Base-by-base conservation (phyloP, 2,797 vertebrate species). In the Borostomias antarcticus region DNA sequence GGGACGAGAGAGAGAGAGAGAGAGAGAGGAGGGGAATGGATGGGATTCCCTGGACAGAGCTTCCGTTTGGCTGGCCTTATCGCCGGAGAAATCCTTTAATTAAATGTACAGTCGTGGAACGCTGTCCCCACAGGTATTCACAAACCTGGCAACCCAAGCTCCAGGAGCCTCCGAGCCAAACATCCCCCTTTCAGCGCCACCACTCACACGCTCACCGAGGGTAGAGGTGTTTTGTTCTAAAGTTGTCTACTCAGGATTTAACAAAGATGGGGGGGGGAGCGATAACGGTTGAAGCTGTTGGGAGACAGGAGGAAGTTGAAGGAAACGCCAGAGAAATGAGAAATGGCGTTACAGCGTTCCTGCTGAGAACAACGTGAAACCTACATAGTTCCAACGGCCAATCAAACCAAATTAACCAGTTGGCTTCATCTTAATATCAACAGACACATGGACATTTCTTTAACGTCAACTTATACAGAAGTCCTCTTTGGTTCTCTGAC, bases 81-180 rank as follows among this genome's bases (percentile, higher is more conserved):
- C 94, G 91, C 90, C 90, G 85, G 86, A 91, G 92, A 94, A 95
- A 94, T 94, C 92, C 92, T 90, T 88, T 91, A 89, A 95, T 94
- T 94, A 93, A 94, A 95, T 93, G 90, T 92, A 82, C 85, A 90
- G 88, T 83, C 70, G 84, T 84, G 87, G 79, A 86, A 89, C 76
- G 78, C 54, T 58, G 89, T n/a, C 91, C 90, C 92, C 82, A 81
- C 73, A 89, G 92, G 91, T 91, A 88, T 93, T 93, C 91, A 84
- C 70, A 84, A 85, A 88, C 87, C 91, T 86, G 82, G n/a, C 76
- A 83, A 76, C 81, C 82, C 79, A 80, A 83, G 19, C 9, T 1
- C 17, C 21, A 51, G 7, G 23, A 48, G 10, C 21, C 40, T 2
- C 21, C 19, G 25, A 68, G 61, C 28, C 53, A 56, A 56, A 28